Evolutionary conservation across 2,888 invertebrate species (phyloP), one percentile per base, ranked within the genome.

Genomic region (Stegana nigrithorax): DNA sequence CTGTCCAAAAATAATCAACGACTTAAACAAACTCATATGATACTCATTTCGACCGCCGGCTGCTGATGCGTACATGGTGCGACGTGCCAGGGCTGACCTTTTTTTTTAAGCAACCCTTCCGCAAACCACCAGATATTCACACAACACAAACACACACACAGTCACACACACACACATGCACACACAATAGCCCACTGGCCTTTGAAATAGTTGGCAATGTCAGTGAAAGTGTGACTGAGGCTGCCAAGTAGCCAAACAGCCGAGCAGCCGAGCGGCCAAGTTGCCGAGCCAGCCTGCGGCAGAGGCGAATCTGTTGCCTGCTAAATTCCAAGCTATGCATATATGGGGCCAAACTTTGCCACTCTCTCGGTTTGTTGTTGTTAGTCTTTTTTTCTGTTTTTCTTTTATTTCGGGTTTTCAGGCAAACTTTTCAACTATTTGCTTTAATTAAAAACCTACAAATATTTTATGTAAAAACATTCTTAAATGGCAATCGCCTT

Each of bases 121-220:
- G n/a, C n/a, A n/a, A n/a, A n/a, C n/a, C n/a, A n/a, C n/a, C n/a
- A n/a, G n/a, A n/a, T n/a, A n/a, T n/a, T n/a, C n/a, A n/a, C n/a
- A n/a, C n/a, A n/a, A 10, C 25, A 47, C 12, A 17, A 21, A 25
- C 12, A 47, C 19, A 47, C 23, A 12, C 47, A 47, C n/a, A 47
- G 12, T 8, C 25, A 45, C 7, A 47, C 4, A 47, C 8, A 47
- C 23, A 47, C 23, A 45, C 45, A 21, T 10, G 23, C 45, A 10
- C 23, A 47, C 45, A 47, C 12, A 47, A n/a, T 2, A 32, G 8
- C 8, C 32, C 8, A 7, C 19, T 50, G 14, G n/a, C 19, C 26
- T 25, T 50, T 26, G 26, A 36, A 36, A 50, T 50, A n/a, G 50
- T 10, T 26, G 50, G n/a, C 50, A 26, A 50, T 50, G 50, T 50